phyloP scores from a whole-genome alignment of 2,113 vertebrate species.

The Rhombomys opimus region DNA sequence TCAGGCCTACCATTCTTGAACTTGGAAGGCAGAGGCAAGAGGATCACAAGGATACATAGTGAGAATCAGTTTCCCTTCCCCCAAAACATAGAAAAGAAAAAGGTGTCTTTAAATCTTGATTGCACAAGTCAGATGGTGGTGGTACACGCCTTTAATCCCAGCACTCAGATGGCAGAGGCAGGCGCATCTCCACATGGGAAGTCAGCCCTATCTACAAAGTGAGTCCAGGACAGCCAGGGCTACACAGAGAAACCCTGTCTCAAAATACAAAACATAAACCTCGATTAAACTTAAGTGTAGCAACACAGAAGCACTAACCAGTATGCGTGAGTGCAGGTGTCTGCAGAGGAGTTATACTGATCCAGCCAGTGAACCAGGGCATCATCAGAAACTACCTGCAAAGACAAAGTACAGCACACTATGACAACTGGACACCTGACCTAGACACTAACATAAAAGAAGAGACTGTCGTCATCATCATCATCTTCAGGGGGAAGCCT shows the following conservation, averaged over 20 bases:
- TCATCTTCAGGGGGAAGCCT: neutral
- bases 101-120: neutral
- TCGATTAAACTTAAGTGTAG: neutral
- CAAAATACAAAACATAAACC: no score
- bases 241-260: no score
- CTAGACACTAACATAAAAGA: neutral
- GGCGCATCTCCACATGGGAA: no score
- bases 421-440: neutral
- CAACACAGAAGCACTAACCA: slow-evolving; percentile 88
- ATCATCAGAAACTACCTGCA: slow-evolving; percentile 95
- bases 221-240: no score
- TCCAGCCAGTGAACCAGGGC: slow-evolving; percentile 96
- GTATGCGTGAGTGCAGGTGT: slow-evolving; percentile 96
- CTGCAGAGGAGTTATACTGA: slow-evolving; percentile 95
- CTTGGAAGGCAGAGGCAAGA: neutral
- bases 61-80: neutral
- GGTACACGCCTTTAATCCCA: no score
- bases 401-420: slow-evolving; percentile 9
- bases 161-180: no score
- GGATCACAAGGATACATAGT: neutral
- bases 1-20: no score
- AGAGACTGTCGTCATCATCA: no score
- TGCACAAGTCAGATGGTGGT: no score
- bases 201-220: no score
- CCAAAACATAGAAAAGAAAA: neutral